Evolutionary conservation across 2,113 vertebrate genomes (phyloP).

Genomic region (Aplodontia rufa): DNA sequence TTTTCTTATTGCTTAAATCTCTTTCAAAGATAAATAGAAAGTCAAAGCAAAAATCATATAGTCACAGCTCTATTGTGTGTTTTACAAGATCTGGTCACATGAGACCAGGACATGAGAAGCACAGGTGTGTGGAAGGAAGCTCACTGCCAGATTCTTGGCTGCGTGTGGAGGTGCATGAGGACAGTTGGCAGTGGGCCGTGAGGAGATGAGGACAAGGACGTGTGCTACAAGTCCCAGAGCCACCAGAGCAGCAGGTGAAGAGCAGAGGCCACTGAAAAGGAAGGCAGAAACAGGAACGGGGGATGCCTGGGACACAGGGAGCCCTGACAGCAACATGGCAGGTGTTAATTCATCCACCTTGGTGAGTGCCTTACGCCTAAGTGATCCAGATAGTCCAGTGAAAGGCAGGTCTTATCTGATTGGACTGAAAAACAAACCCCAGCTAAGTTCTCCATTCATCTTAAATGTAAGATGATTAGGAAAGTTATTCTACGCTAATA

Average conservation of each 20-base stretch:
- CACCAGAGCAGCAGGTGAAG: too few relatives aligned
- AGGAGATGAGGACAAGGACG: too few relatives aligned
- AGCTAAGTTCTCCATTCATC: neutral
- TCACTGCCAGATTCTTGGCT: accelerated
- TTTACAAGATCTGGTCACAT: too few relatives aligned
- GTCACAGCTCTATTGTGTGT: neutral
- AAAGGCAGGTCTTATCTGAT: neutral
- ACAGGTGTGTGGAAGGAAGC: accelerated
- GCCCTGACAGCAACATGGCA: accelerated
- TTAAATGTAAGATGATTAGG: neutral
- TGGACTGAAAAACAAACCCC: neutral
- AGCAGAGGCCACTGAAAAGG: too few relatives aligned
- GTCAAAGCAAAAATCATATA: neutral
- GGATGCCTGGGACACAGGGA: neutral
- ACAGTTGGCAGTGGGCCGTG: too few relatives aligned
- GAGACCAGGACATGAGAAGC: too few relatives aligned
- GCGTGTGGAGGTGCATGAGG: accelerated
- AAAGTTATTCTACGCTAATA: neutral
- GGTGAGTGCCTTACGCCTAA: neutral
- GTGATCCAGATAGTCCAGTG: neutral
- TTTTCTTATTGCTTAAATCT: neutral
- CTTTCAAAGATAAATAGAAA: neutral
- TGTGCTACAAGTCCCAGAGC: too few relatives aligned
- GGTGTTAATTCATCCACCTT: neutral
- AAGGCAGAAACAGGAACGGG: neutral